Base-by-base conservation (phyloP, 2,888 invertebrate species). In the Antitype chi region DNA sequence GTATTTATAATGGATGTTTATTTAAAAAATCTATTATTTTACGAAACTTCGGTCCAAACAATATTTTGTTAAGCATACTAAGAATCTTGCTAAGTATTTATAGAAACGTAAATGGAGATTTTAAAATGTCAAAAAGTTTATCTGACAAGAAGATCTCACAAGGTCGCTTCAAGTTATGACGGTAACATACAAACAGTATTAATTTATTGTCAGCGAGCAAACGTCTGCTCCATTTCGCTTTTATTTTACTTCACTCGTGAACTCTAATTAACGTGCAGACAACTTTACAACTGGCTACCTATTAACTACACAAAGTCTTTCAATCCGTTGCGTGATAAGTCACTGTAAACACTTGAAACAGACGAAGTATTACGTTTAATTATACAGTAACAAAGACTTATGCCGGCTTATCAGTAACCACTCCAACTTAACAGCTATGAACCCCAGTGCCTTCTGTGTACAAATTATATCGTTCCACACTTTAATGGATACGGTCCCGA, bases 321-420 rank as follows among this genome's bases (percentile, higher is more conserved):
- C 86, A 88, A 85, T 88, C 77, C 81, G 83, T 94, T 89, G 95
- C 95, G 94, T 95, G 95, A 87, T 92, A 91, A 89, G 85, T 88
- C 86, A 92, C 93, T 92, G 94, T 95, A 94, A 95, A 92, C 92
- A 92, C 86, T 92, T 88, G 90, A 86, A 91, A 86, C 88, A 92
- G 89, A 92, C 92, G 91, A 92, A 91, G 91, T 92, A 94, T 93
- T 94, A 94, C 93, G 91, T 95, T 94, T 95, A 95, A 94, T 95
- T 95, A 94, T 92, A 94, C 90, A 90, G 91, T 89, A 89, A 91
- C 89, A 89, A 91, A 93, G 92, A 92, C 90, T 92, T 92, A 90
- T 91, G 89, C 85, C 74, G 85, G 88, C 93, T 93, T 94, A 94
- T 93, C 93, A 86, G 87, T 76, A 82, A 82, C 87, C 83, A 84